Percentiles rank a stretch among this genome's conserved stretches.
Conservation (phyloP, 2,113 vertebrate genomes). For the Melanotaenia duboulayi region DNA sequence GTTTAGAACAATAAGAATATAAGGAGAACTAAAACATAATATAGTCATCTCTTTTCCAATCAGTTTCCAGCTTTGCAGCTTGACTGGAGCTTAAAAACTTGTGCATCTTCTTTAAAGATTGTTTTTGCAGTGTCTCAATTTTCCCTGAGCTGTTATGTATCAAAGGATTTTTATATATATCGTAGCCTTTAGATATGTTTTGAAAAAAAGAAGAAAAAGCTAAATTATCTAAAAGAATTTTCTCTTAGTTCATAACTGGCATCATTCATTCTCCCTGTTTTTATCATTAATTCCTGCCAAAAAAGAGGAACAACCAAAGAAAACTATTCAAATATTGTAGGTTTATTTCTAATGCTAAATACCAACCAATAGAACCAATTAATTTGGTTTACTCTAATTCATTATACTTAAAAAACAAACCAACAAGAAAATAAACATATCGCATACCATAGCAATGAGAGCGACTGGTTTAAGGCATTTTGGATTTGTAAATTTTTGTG, state of each 20-base stretch:
- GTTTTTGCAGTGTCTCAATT: slow-evolving; percentile 80
- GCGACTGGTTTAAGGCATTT: slow-evolving; percentile 36
- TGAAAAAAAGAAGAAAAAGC: slow-evolving; percentile 26
- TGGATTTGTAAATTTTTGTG: slow-evolving; percentile 42
- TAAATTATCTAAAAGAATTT: slow-evolving; percentile 36
- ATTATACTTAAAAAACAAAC: slow-evolving; percentile 2
- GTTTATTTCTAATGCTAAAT: slow-evolving; percentile 21
- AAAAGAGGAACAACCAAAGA: neutral
- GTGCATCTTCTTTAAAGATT: slow-evolving; percentile 59
- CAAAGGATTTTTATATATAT: too few species aligned
- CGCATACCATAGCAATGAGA: neutral
- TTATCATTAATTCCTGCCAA: slow-evolving; percentile 67
- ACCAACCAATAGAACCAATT: slow-evolving; percentile 29
- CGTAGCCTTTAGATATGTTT: slow-evolving; percentile 55
- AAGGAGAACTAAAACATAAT: neutral
- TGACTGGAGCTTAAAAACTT: slow-evolving; percentile 38
- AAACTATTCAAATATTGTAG: slow-evolving; percentile 9
- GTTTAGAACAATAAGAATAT: neutral
- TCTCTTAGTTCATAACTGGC: slow-evolving; percentile 46
- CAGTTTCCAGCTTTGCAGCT: slow-evolving; percentile 45
- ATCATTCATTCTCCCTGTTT: slow-evolving; percentile 45
- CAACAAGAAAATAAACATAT: too few species aligned
- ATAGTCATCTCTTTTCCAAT: neutral
- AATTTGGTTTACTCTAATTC: neutral
- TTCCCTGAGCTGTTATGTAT: slow-evolving; percentile 41